Percentiles rank a stretch among this genome's conserved stretches.
Conservation (phyloP, 2,113 vertebrate genomes). For the Psephotus haematonotus region DNA sequence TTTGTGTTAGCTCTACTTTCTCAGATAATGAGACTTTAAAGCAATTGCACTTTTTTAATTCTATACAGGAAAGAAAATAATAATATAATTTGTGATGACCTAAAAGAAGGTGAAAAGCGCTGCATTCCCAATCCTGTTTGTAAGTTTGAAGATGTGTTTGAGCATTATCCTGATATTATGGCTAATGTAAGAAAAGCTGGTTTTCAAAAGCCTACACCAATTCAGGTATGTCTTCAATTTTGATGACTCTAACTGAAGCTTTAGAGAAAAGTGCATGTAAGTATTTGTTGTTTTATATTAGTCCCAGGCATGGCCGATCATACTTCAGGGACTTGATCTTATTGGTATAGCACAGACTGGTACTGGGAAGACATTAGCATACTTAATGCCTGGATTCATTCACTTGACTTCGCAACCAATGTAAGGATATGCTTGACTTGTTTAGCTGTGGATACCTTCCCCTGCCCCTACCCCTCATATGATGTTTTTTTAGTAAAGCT, state of each 20-base stretch:
- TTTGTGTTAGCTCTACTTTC: not conserved
- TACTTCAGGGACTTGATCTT: conserved; percentile 90
- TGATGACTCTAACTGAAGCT: not conserved
- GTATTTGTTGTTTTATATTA: conserved; percentile 61
- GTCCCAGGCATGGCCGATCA: conserved; percentile 94
- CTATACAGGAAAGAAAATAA: conserved; percentile 89
- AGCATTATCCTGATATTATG: conserved; percentile 88
- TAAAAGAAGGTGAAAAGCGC: conserved; percentile 85
- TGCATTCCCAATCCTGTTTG: conserved; percentile 85
- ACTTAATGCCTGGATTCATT: conserved; percentile 95
- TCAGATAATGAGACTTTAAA: not conserved
- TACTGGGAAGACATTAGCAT: conserved; percentile 93
- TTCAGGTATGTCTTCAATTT: conserved; percentile 83
- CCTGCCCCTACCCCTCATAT: not conserved
- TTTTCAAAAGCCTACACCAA: conserved; percentile 92
- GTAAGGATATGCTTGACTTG: conserved; percentile 74
- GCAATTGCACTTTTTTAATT: not conserved
- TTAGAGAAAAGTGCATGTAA: not conserved
- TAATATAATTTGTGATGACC: conserved; percentile 88
- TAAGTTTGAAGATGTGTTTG: conserved; percentile 89
- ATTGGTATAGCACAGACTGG: conserved; percentile 97
- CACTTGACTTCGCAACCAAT: conserved; percentile 90
- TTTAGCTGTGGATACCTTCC: not conserved
- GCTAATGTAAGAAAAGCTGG: conserved; percentile 85
- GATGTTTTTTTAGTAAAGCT: not conserved